Percentiles rank a stretch among this genome's conserved stretches.
Evolutionary conservation across 2,113 vertebrate species (phyloP).

Genomic region (Clupea harengus): DNA sequence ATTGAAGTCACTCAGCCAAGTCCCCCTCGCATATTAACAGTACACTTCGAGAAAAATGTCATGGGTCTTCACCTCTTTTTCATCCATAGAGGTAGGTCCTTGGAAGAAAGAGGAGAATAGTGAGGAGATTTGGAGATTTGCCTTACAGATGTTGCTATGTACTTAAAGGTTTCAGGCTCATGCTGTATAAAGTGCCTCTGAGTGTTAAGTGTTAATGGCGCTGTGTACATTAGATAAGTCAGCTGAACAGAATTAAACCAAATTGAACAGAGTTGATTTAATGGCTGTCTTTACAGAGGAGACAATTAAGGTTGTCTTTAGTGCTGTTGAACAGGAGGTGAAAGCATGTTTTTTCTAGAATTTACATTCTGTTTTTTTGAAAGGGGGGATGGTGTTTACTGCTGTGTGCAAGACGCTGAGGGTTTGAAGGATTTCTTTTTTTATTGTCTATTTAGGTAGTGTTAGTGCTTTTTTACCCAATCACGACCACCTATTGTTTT

Average conservation of each 20-base stretch:
- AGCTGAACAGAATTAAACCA: neutral
- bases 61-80: neutral
- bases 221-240: neutral
- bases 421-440: neutral
- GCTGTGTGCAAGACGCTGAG: neutral
- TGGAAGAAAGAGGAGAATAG: too few species aligned
- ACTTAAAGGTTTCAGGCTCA: too few species aligned
- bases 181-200: too few species aligned
- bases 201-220: neutral
- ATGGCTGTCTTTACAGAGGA: neutral
- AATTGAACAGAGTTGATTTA: neutral
- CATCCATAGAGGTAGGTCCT: too few species aligned
- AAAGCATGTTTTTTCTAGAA: neutral
- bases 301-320: neutral
- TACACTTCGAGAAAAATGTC: slow-evolving; percentile 10
- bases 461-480: neutral
- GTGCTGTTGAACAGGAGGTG: neutral
- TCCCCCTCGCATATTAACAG: slow-evolving; percentile 6
- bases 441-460: neutral
- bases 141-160: too few species aligned
- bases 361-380: neutral
- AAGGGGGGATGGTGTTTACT: neutral
- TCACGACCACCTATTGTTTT: neutral
- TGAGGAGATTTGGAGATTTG: too few species aligned
- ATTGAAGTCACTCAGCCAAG: slow-evolving; percentile 33